Percentiles rank a stretch among this genome's conserved stretches.
phyloP scores from a whole-genome alignment of 2,888 invertebrate species.

The Agrilus biguttatus region DNA sequence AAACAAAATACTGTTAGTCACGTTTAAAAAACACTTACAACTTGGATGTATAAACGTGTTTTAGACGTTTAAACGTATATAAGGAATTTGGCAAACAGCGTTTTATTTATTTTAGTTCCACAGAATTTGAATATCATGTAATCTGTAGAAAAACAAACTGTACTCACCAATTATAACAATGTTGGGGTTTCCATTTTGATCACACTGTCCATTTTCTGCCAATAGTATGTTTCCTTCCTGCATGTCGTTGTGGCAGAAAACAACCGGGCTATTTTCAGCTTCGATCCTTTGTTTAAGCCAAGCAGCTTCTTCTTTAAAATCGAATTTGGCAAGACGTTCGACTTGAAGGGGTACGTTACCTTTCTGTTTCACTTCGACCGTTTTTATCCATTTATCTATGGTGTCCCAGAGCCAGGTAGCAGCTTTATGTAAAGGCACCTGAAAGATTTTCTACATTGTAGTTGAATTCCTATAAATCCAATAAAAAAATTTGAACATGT shows the following conservation, averaged over 20 bases:
- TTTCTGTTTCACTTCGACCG: conserved; percentile 35
- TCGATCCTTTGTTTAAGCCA: conserved; percentile 54
- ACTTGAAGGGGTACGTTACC: conserved; percentile 24
- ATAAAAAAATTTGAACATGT: conserved; percentile 6
- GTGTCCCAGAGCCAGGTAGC: conserved; percentile 92
- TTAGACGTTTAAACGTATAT: no score
- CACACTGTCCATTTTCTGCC: conserved; percentile 21
- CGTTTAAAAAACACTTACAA: no score
- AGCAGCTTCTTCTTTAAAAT: conserved; percentile 50
- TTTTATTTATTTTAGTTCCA: no score
- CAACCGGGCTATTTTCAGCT: conserved; percentile 57
- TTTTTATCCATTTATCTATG: conserved; percentile 61
- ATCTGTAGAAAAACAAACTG: background rate
- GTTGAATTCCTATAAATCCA: conserved; percentile 1
- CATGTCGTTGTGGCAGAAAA: conserved; percentile 90
- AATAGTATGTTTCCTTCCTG: conserved; percentile 73
- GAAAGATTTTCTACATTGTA: conserved; percentile 11
- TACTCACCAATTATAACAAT: conserved; percentile 28
- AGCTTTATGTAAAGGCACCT: conserved; percentile 85
- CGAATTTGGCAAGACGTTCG: conserved; percentile 18
- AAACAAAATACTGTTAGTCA: no score
- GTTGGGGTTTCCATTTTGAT: conserved; percentile 18
- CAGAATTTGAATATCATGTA: no score
- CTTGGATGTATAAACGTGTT: no score
- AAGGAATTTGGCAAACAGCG: no score